Base-by-base conservation (phyloP, 2,888 invertebrate genomes). In the Cephonodes hylas region DNA sequence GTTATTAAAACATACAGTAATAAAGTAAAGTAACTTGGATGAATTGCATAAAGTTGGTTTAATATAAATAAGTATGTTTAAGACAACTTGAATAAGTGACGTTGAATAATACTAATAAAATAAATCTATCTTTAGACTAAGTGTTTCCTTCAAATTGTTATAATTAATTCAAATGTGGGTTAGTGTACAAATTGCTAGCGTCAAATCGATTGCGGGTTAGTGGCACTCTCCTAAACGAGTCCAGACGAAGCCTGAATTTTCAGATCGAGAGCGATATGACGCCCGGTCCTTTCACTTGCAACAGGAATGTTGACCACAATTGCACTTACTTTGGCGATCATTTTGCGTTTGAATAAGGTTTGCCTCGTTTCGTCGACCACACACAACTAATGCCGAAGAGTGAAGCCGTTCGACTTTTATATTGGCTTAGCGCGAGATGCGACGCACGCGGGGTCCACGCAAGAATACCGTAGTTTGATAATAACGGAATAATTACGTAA, bases 311-410 rank as follows among this genome's bases (percentile, higher is more conserved):
- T 66, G 63, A 69, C 60, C 76, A 72, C 77, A 68, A 75, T 69
- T 72, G 64, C 85, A 91, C 92, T 92, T 91, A 91, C 92, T 92
- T 88, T 92, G 72, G 91, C 86, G 79, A 91, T 89, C 92, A 92
- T 92, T 88, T 84, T 89, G 84, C 76, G 86, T 84, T 90, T 84
- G 86, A 77, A 84, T 88, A 82, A 86, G 89, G 86, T 91, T 90
- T 85, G 85, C 86, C 85, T 85, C 85, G 90, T 86, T 79, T 83
- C 88, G 88, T 82, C 88, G 86, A 88, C 86, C 85, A 88, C 90
- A 91, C 91, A 89, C 91, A 84, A 92, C 92, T 92, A 91, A 86
- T 92, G 84, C 75, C 76, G 82, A 84, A 74, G 75, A 80, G 74
- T 72, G 78, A 71, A 77, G 72, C 74, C 81, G 76, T 68, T 77